Percentiles rank a stretch among this genome's conserved stretches.
Evolutionary conservation across 2,797 vertebrate species (phyloP).

Genomic region (Lithobates sylvaticus): DNA sequence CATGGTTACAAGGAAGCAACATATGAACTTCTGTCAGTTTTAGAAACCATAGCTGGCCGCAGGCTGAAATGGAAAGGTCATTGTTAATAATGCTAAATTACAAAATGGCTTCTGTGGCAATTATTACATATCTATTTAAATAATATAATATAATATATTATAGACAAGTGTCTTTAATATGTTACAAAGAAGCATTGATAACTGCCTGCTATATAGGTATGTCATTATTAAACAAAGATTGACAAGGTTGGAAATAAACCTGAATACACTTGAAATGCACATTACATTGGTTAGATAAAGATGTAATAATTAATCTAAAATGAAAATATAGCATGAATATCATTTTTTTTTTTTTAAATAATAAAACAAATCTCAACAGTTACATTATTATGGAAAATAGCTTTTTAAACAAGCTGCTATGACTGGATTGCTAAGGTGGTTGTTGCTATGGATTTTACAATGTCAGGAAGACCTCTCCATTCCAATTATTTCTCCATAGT

Average conservation of each 20-base stretch:
- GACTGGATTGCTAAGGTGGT: conserved; percentile 14
- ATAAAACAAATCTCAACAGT: neutral
- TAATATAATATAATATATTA: too few relatives aligned
- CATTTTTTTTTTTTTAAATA: too few relatives aligned
- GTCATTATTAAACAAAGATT: neutral
- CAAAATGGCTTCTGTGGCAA: too few relatives aligned
- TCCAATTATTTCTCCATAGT: conserved; percentile 35
- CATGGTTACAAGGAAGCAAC: neutral
- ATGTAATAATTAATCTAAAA: neutral
- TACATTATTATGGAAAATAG: conserved; percentile 12
- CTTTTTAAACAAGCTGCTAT: neutral
- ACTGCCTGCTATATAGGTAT: too few relatives aligned
- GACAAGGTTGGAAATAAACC: neutral
- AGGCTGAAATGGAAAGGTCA: too few relatives aligned
- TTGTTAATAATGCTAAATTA: too few relatives aligned
- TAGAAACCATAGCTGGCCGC: too few relatives aligned
- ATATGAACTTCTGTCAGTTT: neutral
- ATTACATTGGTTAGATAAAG: neutral
- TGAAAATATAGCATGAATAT: too few relatives aligned
- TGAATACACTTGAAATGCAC: neutral
- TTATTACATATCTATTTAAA: too few relatives aligned
- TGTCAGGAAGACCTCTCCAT: conserved; percentile 27
- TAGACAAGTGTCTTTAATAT: too few relatives aligned
- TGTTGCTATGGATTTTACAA: conserved; percentile 24
- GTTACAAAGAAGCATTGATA: too few relatives aligned